Conservation (phyloP, 2,888 invertebrate genomes). For the Philonicus albiceps region DNA sequence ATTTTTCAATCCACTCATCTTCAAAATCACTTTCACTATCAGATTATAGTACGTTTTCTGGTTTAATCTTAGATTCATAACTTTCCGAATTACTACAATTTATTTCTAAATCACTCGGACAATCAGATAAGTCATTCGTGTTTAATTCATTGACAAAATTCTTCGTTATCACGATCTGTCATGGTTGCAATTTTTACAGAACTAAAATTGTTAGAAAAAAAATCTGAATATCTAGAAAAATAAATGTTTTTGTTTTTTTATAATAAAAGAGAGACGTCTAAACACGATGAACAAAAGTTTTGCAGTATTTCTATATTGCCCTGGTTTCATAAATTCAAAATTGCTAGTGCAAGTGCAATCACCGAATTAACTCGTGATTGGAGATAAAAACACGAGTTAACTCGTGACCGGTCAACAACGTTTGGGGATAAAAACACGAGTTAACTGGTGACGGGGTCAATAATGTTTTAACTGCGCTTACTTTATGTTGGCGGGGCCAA, state of each 20-base stretch:
- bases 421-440: too few relatives aligned
- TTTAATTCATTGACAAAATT: constrained; percentile 24
- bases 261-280: too few relatives aligned
- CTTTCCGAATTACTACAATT: too few relatives aligned
- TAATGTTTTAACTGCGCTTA: too few relatives aligned
- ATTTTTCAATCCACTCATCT: too few relatives aligned
- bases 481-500: too few relatives aligned
- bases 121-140: constrained; percentile 20
- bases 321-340: constrained; percentile 41
- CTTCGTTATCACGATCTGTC: neutral
- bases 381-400: too few relatives aligned
- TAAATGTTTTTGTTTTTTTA: constrained; percentile 31
- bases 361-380: constrained; percentile 23
- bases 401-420: too few relatives aligned
- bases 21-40: too few relatives aligned
- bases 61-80: too few relatives aligned
- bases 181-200: constrained; percentile 21
- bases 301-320: constrained; percentile 35
- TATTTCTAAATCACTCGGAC: constrained; percentile 31
- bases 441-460: too few relatives aligned
- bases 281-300: constrained; percentile 38
- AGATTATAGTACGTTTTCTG: too few relatives aligned
- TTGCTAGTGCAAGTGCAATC: constrained; percentile 26
- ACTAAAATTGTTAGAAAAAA: neutral
- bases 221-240: constrained; percentile 32